phyloP scores from a whole-genome alignment of 2,888 invertebrate species.

The Poecilobothrus nobilitatus region DNA sequence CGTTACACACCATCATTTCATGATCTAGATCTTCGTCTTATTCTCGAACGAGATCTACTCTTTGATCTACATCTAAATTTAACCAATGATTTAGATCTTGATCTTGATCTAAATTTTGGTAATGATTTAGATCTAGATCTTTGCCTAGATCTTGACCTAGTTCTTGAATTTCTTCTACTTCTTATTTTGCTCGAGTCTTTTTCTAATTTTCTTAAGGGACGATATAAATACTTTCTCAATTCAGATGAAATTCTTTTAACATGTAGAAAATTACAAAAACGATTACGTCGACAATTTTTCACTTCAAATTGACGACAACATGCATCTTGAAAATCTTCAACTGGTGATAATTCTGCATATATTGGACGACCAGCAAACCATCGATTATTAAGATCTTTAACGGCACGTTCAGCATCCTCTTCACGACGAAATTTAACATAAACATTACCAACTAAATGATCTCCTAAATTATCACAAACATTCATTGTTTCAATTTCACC shows the following conservation, averaged over 20 bases:
- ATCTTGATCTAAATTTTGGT: no score
- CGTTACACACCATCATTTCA: no score
- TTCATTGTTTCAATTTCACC: slow-evolving; percentile 99
- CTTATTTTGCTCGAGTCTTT: no score
- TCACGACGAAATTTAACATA: slow-evolving; percentile 97
- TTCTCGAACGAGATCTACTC: no score
- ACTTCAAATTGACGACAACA: slow-evolving; percentile 99
- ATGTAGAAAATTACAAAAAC: slow-evolving; percentile 99
- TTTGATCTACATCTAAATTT: no score
- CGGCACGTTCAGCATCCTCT: slow-evolving; percentile 97
- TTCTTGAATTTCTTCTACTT: no score
- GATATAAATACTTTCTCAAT: slow-evolving; percentile 59
- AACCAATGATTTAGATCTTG: no score
- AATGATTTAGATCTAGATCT: no score
- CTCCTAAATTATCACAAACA: slow-evolving; percentile 98
- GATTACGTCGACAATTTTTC: slow-evolving; percentile 97
- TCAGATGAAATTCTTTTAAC: slow-evolving; percentile 96
- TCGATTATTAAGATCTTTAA: slow-evolving; percentile 92
- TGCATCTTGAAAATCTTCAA: slow-evolving; percentile 98
- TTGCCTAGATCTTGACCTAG: no score
- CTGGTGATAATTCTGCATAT: slow-evolving; percentile 96
- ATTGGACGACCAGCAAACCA: slow-evolving; percentile 99
- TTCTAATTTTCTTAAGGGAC: background rate
- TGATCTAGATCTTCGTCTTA: no score
- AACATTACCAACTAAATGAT: slow-evolving; percentile 97